A percentile compares a stretch with the other conserved stretches of the same genome.
These are phyloP conservation scores for Aethes cnicana DNA, from an alignment of 2,888 invertebrate genomes.

Conservation along the genomic window DNA sequence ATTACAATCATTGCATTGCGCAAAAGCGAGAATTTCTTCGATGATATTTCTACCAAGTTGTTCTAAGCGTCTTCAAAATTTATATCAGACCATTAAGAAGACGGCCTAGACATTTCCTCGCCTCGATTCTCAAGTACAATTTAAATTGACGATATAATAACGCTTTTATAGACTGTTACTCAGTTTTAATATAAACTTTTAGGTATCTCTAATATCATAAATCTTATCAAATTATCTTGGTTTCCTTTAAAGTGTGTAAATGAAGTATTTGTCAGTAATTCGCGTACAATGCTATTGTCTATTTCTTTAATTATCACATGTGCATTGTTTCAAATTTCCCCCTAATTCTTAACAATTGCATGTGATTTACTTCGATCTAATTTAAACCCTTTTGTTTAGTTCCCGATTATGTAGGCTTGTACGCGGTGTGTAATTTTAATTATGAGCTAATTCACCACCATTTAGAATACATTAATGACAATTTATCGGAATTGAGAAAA, in stretches of 20 bases:
- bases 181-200: no score
- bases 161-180: no score
- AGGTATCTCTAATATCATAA: no score
- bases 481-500: conserved; percentile 2
- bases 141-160: no score
- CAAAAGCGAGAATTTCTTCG: conserved; percentile 11
- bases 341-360: not conserved
- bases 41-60: conserved; percentile 8
- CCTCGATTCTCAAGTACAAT: conserved; percentile 5
- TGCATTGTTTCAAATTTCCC: conserved; percentile 15
- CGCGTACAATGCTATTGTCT: no score
- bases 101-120: conserved; percentile 9
- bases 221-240: no score
- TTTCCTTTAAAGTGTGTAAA: no score
- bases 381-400: conserved; percentile 17
- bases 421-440: conserved; percentile 14
- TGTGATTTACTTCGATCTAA: conserved; percentile 17
- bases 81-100: conserved; percentile 17
- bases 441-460: not conserved
- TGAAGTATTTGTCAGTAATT: no score
- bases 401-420: conserved; percentile 5
- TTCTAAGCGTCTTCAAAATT: conserved; percentile 8
- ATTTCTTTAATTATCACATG: no score
- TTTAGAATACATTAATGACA: not conserved
- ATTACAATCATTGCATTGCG: conserved; percentile 18